Conservation (phyloP, 2,888 invertebrate genomes). For the Psylliodes chrysocephalus region DNA sequence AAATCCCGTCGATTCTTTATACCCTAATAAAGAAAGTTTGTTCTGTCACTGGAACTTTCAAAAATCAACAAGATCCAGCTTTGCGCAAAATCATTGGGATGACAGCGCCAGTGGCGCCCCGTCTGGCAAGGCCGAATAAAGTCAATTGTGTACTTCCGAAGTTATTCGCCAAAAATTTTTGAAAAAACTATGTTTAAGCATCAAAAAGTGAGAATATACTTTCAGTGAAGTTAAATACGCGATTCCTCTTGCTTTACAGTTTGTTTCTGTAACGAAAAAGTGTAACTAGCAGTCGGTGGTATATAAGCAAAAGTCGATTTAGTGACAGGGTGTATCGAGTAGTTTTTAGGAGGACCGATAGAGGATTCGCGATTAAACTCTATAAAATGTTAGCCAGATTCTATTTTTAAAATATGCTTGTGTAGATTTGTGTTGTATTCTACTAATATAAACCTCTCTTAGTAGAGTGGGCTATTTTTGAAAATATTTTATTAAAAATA, state of each 20-base stretch:
- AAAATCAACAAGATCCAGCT: conserved; percentile 18
- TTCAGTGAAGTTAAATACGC: conserved; percentile 28
- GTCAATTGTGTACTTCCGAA: conserved; percentile 43
- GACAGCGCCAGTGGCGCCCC: conserved; percentile 53
- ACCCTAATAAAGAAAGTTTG: neutral
- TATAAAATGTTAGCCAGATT: conserved; percentile 60
- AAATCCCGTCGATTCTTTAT: too few relatives aligned
- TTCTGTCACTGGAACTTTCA: conserved; percentile 25
- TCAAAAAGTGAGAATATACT: conserved; percentile 28
- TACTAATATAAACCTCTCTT: conserved; percentile 62
- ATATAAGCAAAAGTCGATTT: conserved; percentile 56
- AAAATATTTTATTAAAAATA: conserved; percentile 63
- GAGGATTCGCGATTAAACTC: conserved; percentile 58
- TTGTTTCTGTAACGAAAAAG: conserved; percentile 17
- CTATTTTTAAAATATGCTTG: conserved; percentile 62
- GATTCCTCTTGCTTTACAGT: conserved; percentile 7
- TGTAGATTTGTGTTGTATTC: conserved; percentile 62
- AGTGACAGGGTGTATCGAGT: conserved; percentile 63
- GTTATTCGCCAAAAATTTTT: conserved; percentile 34
- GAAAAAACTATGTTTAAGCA: conserved; percentile 33
- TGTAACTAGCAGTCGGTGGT: conserved; percentile 35
- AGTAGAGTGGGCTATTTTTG: conserved; percentile 62
- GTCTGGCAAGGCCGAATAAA: conserved; percentile 40
- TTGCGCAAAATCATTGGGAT: conserved; percentile 44
- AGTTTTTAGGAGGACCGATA: conserved; percentile 63